phyloP scores from a whole-genome alignment of 2,888 invertebrate species.

The Geophilus truncorum region DNA sequence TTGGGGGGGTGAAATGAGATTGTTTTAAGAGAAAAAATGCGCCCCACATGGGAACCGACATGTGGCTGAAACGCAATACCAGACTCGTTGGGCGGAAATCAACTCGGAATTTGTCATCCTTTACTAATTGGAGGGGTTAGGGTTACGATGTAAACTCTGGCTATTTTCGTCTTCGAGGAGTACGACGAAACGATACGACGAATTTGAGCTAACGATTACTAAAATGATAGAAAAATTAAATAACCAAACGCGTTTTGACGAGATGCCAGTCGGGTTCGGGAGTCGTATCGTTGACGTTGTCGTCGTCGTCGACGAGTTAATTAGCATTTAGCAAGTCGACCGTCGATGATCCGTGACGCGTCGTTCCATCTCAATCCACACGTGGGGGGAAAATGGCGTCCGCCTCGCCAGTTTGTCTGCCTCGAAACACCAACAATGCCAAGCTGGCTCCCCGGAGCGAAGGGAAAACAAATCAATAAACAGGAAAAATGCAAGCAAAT shows the following conservation, averaged over 20 bases:
- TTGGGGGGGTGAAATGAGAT: constrained; percentile 2
- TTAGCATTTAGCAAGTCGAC: too few relatives aligned
- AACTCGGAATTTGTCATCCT: constrained; percentile 8
- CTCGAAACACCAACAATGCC: neutral
- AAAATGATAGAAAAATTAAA: too few relatives aligned
- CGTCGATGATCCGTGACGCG: neutral
- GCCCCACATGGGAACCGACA: neutral
- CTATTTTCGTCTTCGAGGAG: neutral
- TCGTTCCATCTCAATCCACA: neutral
- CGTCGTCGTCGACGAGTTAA: neutral
- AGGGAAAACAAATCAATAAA: neutral
- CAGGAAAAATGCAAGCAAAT: neutral
- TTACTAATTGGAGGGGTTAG: constrained; percentile 13
- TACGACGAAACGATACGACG: too few relatives aligned
- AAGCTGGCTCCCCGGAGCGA: neutral
- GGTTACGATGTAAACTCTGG: neutral
- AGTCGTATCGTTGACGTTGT: too few relatives aligned
- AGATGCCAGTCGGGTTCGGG: too few relatives aligned
- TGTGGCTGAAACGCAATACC: constrained; percentile 1
- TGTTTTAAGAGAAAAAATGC: neutral
- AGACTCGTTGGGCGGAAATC: constrained; percentile 15
- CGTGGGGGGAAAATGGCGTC: neutral
- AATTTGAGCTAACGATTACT: too few relatives aligned
- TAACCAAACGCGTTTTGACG: too few relatives aligned
- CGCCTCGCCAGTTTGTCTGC: neutral